Percentiles rank a stretch among this genome's conserved stretches.
Conservation (phyloP, 2,888 invertebrate genomes). For the Cabera pusaria region DNA sequence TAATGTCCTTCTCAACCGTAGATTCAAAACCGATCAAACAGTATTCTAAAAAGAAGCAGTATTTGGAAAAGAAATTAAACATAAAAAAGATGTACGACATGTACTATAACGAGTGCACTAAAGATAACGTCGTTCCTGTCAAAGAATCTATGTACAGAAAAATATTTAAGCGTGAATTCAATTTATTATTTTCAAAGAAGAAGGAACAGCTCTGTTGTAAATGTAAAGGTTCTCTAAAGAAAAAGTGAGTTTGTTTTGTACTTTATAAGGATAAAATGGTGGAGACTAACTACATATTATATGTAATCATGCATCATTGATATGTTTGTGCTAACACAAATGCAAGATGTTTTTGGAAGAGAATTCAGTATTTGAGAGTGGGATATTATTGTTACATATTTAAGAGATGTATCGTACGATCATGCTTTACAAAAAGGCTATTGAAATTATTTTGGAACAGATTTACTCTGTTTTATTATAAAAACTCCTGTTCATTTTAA, state of each 20-base stretch:
- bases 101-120: constrained; percentile 59
- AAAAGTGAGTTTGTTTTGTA: constrained; percentile 48
- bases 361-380: not conserved
- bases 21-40: constrained; percentile 62
- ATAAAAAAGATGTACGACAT: constrained; percentile 69
- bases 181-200: constrained; percentile 63
- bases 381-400: too few species aligned
- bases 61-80: constrained; percentile 55
- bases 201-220: constrained; percentile 62
- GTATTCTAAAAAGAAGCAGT: constrained; percentile 66
- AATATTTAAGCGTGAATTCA: constrained; percentile 70
- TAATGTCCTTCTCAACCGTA: constrained; percentile 57
- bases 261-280: too few species aligned
- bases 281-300: too few species aligned
- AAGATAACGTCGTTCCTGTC: constrained; percentile 51
- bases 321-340: too few species aligned
- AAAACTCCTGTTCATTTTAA: too few species aligned
- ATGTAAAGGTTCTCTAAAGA: constrained; percentile 66
- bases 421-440: too few species aligned
- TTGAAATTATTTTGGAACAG: too few species aligned
- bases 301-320: too few species aligned
- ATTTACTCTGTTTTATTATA: too few species aligned
- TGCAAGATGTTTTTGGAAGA: not conserved
- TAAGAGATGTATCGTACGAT: too few species aligned
- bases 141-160: constrained; percentile 78